Evolutionary conservation across 2,888 invertebrate species (phyloP), one percentile per base, ranked within the genome.

Genomic region (Drosophila macrospina): DNA sequence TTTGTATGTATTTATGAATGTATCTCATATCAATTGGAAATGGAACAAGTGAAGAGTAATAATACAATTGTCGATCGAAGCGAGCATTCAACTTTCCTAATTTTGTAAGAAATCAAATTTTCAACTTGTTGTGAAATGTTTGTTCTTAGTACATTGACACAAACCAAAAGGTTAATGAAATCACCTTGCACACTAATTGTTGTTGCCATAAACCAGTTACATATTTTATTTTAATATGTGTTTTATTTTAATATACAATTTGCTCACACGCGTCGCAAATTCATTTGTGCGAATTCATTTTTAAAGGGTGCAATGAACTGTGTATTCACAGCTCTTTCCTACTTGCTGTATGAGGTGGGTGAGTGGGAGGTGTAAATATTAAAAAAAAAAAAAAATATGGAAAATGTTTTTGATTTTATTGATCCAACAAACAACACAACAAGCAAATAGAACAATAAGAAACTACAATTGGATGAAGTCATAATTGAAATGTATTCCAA

Each of bases 291-390:
- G 28, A 67, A 63, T 48, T 48, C 36, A 42, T 24, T 24, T 11
- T n/a, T 5, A 20, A 6, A 56, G 48, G 66, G 80, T 71, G 52
- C 71, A 82, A 63, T 57, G 83, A 79, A 85, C 81, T 34, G n/a
- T 39, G 6, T 54, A 32, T 36, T 20, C 47, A 45, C 20, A 57
- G 52, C 66, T 45, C 26, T 64, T 54, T 15, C 50, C 30, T 59
- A 3, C 13, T 42, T 1, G 7, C 10, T 13, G 4, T 4, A 8
- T 59, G 66, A n/a, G 56, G 51, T 36, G 47, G 6, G 7, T 28
- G 28, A 6, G 6, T 8, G 8, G 7, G 6, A 7, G 28, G 59
- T 41, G 41, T 42, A 13, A 37, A 69, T 51, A 68, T 68, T 64
- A 61, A 69, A 66, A 63, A 69, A 69, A 39, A 20, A 20, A 20